These are phyloP conservation scores for Ochotona curzoniae DNA, from an alignment of 2,113 vertebrate genomes.

Conservation along the genomic window DNA sequence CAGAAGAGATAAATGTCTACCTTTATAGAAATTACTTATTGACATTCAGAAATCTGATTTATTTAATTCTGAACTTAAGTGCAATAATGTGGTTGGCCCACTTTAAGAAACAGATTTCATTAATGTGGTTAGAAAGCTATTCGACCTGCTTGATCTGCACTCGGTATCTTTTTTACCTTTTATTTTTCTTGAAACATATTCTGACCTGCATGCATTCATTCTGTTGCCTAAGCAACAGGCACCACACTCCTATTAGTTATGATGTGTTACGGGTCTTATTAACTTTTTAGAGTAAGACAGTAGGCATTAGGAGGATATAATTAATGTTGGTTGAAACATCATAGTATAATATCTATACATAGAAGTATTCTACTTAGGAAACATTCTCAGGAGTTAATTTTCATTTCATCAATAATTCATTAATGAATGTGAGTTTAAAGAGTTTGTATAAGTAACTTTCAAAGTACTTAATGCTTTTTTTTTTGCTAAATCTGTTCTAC, in stretches of 20 bases:
- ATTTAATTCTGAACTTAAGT: constrained; percentile 55
- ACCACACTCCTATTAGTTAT: constrained; percentile 86
- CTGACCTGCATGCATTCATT: constrained; percentile 93
- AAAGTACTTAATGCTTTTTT: constrained; percentile 58
- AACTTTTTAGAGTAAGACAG: constrained; percentile 82
- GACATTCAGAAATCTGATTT: constrained; percentile 54
- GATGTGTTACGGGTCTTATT: constrained; percentile 85
- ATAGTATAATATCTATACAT: constrained; percentile 37
- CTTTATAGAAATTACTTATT: constrained; percentile 61
- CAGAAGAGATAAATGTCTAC: constrained; percentile 60
- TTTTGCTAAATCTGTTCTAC: constrained; percentile 44
- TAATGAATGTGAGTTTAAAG: constrained; percentile 56
- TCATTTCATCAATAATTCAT: constrained; percentile 74
- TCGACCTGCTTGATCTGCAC: constrained; percentile 73
- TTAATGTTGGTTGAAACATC: constrained; percentile 79
- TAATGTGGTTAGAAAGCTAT: constrained; percentile 73
- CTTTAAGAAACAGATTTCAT: constrained; percentile 69
- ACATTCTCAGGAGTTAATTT: constrained; percentile 66
- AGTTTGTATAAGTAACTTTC: constrained; percentile 64
- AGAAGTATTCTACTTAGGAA: constrained; percentile 63
- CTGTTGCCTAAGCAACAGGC: constrained; percentile 94
- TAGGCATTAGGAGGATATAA: constrained; percentile 80
- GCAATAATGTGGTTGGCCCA: constrained; percentile 49
- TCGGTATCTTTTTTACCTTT: constrained; percentile 78
- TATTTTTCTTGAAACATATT: constrained; percentile 86